Conservation (phyloP, 2,113 vertebrate genomes). For the Baryphthengus martii region DNA sequence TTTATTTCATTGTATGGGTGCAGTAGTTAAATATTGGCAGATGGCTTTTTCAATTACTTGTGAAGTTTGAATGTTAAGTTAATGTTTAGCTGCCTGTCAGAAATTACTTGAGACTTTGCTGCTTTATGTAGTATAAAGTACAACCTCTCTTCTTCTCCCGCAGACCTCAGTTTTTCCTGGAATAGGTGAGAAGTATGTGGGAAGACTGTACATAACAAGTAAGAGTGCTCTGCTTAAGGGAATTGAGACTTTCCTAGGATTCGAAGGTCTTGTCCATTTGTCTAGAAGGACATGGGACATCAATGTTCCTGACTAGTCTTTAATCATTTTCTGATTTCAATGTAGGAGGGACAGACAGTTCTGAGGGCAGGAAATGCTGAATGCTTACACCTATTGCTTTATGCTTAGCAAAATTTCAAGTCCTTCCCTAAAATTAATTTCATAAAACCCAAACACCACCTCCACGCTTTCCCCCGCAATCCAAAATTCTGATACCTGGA, state of each 20-base stretch:
- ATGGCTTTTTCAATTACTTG: not conserved
- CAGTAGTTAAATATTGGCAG: not conserved
- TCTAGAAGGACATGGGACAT: rapidly evolving
- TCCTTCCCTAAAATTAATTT: not conserved
- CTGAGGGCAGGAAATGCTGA: not conserved
- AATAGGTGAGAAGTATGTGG: not conserved
- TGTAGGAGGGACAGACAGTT: not conserved
- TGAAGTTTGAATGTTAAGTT: not conserved
- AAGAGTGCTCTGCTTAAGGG: not conserved
- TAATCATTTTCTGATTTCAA: not conserved
- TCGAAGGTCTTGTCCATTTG: not conserved
- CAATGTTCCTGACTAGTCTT: not conserved
- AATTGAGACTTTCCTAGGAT: not conserved
- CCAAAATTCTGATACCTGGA: rapidly evolving
- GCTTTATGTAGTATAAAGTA: not conserved
- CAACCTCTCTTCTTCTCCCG: not conserved
- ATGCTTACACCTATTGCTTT: not conserved
- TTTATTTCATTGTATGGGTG: not conserved
- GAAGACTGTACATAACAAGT: not conserved
- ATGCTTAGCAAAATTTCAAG: not conserved
- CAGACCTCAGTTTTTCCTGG: not conserved
- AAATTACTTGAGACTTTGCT: not conserved
- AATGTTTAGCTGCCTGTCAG: not conserved
- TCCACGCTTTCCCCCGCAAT: too few species aligned
- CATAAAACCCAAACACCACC: not conserved